Evolutionary conservation across 1,140 invertebrate genomes (phyloP).

Genomic region (Drosophila pallidifrons): DNA sequence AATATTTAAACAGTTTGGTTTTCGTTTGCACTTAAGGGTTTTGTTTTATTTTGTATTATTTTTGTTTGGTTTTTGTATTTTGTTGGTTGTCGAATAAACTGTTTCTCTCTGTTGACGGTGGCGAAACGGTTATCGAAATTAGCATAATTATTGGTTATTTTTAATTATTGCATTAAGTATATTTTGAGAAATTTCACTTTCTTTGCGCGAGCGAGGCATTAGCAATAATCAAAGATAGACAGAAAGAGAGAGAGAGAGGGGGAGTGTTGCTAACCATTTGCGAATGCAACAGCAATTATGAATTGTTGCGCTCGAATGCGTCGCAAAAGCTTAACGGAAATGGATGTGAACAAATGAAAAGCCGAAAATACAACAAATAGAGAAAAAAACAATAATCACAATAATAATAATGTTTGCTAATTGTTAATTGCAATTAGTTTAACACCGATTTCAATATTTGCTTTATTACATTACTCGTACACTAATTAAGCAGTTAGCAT

Average conservation of each 20-base stretch:
- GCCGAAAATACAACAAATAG: constrained; percentile 32
- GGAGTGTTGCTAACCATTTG: constrained; percentile 44
- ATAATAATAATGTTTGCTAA: constrained; percentile 49
- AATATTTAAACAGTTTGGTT: constrained; percentile 78
- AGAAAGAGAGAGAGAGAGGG: constrained; percentile 26
- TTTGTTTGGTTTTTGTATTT: constrained; percentile 15
- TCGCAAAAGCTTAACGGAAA: constrained; percentile 69
- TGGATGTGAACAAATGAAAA: constrained; percentile 37
- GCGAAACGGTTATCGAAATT: constrained; percentile 44
- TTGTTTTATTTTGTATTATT: constrained; percentile 3
- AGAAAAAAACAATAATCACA: constrained; percentile 49
- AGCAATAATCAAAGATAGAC: constrained; percentile 19
- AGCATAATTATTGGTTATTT: constrained; percentile 46
- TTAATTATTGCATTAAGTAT: constrained; percentile 43
- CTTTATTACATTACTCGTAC: constrained; percentile 55
- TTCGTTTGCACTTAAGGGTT: constrained; percentile 57
- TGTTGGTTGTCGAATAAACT: constrained; percentile 13
- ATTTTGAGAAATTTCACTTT: constrained; percentile 51
- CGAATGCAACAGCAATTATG: constrained; percentile 54
- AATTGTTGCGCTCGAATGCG: constrained; percentile 78
- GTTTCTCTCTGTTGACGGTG: constrained; percentile 19
- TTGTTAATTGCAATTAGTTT: constrained; percentile 74
- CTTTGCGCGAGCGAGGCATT: constrained; percentile 23
- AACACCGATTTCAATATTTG: constrained; percentile 65
- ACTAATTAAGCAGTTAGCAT: constrained; percentile 48